A percentile compares a stretch with the other conserved stretches of the same genome.
These are phyloP conservation scores for Microplitis demolitor DNA, from an alignment of 1,140 invertebrate genomes.

Conservation along the genomic window DNA sequence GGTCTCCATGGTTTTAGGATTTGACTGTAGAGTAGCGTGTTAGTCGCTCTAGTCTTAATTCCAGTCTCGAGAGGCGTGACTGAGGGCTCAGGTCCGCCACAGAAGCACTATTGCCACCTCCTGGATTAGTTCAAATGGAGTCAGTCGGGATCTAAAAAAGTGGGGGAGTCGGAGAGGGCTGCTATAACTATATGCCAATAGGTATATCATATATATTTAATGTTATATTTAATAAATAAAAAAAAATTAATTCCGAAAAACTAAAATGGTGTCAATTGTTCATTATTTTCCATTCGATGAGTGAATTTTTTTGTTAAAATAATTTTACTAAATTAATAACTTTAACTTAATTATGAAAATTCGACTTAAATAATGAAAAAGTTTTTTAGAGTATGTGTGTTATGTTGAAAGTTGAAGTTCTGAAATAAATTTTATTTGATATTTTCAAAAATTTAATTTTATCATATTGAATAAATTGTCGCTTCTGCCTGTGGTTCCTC, in stretches of 20 bases:
- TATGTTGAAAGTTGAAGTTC: neutral
- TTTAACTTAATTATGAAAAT: slow-evolving; percentile 53
- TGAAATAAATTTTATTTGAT: neutral
- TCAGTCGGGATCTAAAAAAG: too few relatives aligned
- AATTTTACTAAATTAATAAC: slow-evolving; percentile 13
- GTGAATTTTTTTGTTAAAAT: slow-evolving; percentile 36
- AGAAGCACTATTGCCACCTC: too few relatives aligned
- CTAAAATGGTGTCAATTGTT: slow-evolving; percentile 52
- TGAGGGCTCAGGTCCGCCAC: too few relatives aligned
- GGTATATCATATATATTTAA: too few relatives aligned
- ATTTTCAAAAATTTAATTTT: neutral
- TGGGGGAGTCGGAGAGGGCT: too few relatives aligned
- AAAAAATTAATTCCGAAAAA: slow-evolving; percentile 34
- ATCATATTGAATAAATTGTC: neutral
- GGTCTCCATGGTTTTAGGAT: too few relatives aligned
- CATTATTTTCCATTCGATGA: slow-evolving; percentile 37
- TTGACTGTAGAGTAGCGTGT: too few relatives aligned
- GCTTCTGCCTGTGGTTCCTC: neutral
- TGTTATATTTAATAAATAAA: too few relatives aligned
- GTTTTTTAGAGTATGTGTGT: slow-evolving; percentile 31
- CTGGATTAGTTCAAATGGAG: too few relatives aligned
- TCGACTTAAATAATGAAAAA: slow-evolving; percentile 42
- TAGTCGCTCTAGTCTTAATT: too few relatives aligned
- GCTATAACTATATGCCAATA: too few relatives aligned
- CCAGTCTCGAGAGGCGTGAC: too few relatives aligned